phyloP scores from a whole-genome alignment of 2,797 vertebrate species.

The Meda fulgida region DNA sequence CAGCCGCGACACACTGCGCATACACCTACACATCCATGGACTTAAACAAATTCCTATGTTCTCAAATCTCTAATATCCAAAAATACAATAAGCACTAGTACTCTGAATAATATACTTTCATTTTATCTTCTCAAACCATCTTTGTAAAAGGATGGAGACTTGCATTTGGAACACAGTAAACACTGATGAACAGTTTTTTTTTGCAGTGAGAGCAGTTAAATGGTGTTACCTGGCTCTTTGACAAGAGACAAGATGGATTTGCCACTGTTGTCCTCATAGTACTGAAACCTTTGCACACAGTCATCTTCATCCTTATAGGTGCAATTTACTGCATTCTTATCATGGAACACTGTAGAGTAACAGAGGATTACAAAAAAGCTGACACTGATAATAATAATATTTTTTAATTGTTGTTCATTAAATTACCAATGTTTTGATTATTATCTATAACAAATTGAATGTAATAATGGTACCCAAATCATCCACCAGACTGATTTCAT shows the following conservation, averaged over 20 bases:
- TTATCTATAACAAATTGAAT: neutral
- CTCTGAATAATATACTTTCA: neutral
- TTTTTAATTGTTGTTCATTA: neutral
- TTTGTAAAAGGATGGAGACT: neutral
- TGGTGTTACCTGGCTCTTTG: slow-evolving; percentile 87
- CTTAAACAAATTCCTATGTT: neutral
- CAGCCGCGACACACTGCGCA: slow-evolving; percentile 48
- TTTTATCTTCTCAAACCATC: neutral
- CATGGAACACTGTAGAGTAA: slow-evolving; percentile 75
- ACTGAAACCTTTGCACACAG: slow-evolving; percentile 93
- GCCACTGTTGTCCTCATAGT: slow-evolving; percentile 88
- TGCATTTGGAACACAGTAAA: neutral
- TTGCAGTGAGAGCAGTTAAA: neutral
- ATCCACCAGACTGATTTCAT: slow-evolving; percentile 86
- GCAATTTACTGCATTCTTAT: slow-evolving; percentile 92
- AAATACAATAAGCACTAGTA: neutral
- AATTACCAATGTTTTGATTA: neutral
- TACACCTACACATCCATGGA: neutral
- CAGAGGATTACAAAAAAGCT: neutral
- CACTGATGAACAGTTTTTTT: neutral
- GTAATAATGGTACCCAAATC: slow-evolving; percentile 83
- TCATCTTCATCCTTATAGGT: slow-evolving; percentile 95
- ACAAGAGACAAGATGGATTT: slow-evolving; percentile 81
- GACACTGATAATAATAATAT: too few relatives aligned
- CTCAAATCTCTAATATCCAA: neutral